These are phyloP conservation scores for Agrypnia vestita DNA, from an alignment of 1,140 invertebrate species.

Conservation along the genomic window DNA sequence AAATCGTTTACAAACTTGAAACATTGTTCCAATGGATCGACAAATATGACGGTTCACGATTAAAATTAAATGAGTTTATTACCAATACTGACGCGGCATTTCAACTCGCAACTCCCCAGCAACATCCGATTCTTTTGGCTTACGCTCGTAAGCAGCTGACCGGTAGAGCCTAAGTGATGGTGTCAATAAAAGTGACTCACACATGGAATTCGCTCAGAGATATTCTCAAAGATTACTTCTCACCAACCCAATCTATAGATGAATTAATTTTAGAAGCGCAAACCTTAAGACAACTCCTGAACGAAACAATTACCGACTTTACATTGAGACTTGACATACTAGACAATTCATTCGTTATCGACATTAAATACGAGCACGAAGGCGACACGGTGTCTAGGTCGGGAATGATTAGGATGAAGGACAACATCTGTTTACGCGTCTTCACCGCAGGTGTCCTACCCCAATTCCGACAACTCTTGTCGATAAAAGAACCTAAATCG, in stretches of 20 bases:
- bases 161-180: neutral
- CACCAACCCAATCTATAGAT: neutral
- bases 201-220: neutral
- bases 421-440: neutral
- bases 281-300: neutral
- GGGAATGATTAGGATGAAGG: constrained; percentile 1
- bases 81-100: neutral
- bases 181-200: neutral
- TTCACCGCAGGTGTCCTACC: neutral
- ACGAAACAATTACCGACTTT: neutral
- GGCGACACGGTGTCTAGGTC: neutral
- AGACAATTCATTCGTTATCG: neutral
- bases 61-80: constrained; percentile 5
- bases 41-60: neutral
- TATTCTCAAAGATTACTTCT: constrained; percentile 6
- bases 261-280: neutral
- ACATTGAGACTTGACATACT: neutral
- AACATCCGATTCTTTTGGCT: neutral
- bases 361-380: constrained; percentile 1
- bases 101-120: neutral
- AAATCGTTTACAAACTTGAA: too few species aligned
- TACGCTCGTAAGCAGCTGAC: neutral
- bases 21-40: too few species aligned
- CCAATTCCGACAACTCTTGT: neutral
- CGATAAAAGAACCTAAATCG: neutral